Base-by-base conservation (phyloP, 1,140 invertebrate species). In the Danaus plexippus region DNA sequence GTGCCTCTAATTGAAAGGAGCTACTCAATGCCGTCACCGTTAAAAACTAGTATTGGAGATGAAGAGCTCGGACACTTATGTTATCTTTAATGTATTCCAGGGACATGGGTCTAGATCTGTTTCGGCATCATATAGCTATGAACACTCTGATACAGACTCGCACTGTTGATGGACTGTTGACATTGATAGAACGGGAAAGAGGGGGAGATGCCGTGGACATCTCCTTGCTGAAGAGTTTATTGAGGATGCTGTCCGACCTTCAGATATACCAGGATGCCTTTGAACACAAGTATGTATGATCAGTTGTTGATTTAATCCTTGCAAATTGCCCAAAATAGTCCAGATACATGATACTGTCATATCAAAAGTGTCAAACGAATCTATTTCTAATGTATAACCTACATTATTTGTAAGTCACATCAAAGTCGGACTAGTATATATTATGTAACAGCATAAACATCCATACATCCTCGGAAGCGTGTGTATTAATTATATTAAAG, bases 41-140 rank as follows among this genome's bases (percentile, higher is more conserved):
- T 22, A 22, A 22, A 22, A 22, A 22, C 18, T 22, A 6, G 18
- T 22, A 22, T 22, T 32, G 7, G 5, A 32, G 4, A 32, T 32
- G 7, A 32, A 32, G 22, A 32, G 22, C 22, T 32, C 22, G 22
- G 22, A 32, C 22, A 32, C 4, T 32, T 0, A 32, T 32, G 22
- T 32, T 32, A 32, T 32, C 5, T 32, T 6, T 15, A 4, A 41
- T 15, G 13, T 60, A 44, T 56, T 51, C 15, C 82, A 96, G 95
- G 96, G 97, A 99, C 85, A 97, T 99, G 95, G 97, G 97, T 32
- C 88, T 99, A 71, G 96, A 98, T 77, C 87, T 98, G 71, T 99
- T 99, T 88, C 91, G 97, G 61, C 91, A 94, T 69, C 94, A 98
- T 77, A 97, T 99, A 75, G 93, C 98, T 54, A 91, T 96, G 71